Percentiles rank a stretch among this genome's conserved stretches.
Conservation (phyloP, 2,888 invertebrate genomes). For the Rotaria magnacalcarata region DNA sequence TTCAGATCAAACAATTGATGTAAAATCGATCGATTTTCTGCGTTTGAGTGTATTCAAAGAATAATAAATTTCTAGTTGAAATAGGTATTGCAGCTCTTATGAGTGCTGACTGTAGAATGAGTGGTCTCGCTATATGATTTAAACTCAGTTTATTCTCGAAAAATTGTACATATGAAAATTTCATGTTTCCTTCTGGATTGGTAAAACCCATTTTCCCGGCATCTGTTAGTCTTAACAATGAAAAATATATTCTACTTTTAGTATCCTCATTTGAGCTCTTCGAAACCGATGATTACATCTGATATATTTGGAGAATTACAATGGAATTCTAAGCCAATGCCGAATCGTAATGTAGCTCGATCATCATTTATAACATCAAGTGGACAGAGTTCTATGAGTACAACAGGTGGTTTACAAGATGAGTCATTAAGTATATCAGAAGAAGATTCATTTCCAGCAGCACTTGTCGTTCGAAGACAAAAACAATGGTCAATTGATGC, state of each 20-base stretch:
- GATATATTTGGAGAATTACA: not conserved
- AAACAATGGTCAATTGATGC: conserved; percentile 8
- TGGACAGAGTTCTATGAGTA: not conserved
- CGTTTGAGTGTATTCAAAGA: too few species aligned
- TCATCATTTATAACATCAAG: not conserved
- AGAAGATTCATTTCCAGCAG: not conserved
- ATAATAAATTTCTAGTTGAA: too few species aligned
- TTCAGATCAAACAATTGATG: too few species aligned
- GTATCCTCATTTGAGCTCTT: not conserved
- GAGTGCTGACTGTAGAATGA: too few species aligned
- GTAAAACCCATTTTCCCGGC: too few species aligned
- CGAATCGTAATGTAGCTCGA: not conserved
- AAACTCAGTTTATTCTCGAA: too few species aligned
- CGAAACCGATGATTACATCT: not conserved
- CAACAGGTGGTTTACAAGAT: not conserved
- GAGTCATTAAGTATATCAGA: not conserved
- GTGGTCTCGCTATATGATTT: too few species aligned
- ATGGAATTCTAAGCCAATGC: not conserved
- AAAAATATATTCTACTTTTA: not conserved
- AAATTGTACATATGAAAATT: too few species aligned
- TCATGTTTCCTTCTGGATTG: too few species aligned
- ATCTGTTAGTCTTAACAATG: not conserved
- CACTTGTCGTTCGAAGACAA: not conserved
- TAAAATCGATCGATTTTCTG: too few species aligned
- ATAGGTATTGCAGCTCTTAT: too few species aligned